Evolutionary conservation across 2,888 invertebrate species (phyloP).

Genomic region (Rhamnusium bicolor): DNA sequence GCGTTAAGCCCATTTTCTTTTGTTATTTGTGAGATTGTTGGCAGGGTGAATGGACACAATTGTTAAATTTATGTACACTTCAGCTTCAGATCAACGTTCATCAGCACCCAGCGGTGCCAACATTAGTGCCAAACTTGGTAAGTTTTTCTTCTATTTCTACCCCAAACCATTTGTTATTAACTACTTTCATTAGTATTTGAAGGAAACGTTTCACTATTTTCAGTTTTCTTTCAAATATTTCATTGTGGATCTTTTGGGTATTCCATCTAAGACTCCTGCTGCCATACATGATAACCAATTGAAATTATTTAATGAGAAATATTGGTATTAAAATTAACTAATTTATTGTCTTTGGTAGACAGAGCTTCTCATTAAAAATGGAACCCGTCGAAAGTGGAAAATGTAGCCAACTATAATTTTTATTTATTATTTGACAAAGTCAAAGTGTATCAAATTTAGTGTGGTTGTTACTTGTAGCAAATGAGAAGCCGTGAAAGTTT

Average conservation of each 20-base stretch:
- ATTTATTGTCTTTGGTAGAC: too few species aligned
- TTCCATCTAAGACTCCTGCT: neutral
- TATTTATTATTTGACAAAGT: too few species aligned
- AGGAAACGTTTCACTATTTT: neutral
- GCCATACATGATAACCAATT: neutral
- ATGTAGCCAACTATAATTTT: too few species aligned
- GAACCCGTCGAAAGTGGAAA: too few species aligned
- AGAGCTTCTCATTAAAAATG: too few species aligned
- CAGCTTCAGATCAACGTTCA: slow-evolving; percentile 70
- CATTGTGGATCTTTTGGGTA: neutral
- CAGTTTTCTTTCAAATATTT: neutral
- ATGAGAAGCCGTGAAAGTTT: too few species aligned
- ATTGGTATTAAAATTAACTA: neutral
- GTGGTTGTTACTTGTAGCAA: too few species aligned
- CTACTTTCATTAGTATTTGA: slow-evolving; percentile 1
- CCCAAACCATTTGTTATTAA: slow-evolving; percentile 33
- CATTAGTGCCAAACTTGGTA: slow-evolving; percentile 92
- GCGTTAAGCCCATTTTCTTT: slow-evolving; percentile 16
- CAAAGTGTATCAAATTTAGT: too few species aligned
- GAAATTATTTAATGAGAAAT: too few species aligned
- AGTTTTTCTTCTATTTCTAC: slow-evolving; percentile 73
- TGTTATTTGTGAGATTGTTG: slow-evolving; percentile 64
- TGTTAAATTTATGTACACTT: slow-evolving; percentile 70
- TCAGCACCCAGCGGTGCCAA: slow-evolving; percentile 77
- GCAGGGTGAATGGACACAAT: slow-evolving; percentile 67